phyloP scores from a whole-genome alignment of 2,113 vertebrate genomes.

The Brevimyrus niger region DNA sequence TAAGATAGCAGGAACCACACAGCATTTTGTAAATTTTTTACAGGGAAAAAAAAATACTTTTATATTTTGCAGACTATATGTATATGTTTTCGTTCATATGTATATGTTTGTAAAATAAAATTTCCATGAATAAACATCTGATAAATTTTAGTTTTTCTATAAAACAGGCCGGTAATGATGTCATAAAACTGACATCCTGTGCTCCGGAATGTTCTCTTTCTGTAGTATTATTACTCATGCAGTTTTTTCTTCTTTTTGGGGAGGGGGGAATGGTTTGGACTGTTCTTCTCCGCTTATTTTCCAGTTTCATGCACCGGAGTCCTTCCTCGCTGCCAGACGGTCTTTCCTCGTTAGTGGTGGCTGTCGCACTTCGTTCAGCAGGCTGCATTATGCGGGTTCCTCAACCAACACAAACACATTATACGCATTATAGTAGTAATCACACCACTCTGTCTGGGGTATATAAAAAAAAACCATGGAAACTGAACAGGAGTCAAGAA shows the following conservation, averaged over 20 bases:
- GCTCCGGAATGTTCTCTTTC: constrained; percentile 10
- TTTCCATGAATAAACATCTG: not conserved
- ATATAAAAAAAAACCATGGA: constrained; percentile 1
- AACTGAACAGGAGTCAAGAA: constrained; percentile 15
- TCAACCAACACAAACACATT: constrained; percentile 13
- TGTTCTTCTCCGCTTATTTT: constrained; percentile 6
- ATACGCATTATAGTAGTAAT: not conserved
- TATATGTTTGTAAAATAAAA: not conserved
- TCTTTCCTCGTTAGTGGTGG: constrained; percentile 6
- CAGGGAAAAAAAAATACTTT: not conserved
- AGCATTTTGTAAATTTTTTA: not conserved
- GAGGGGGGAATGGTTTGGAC: not conserved
- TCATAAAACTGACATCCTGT: constrained; percentile 17
- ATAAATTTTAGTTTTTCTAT: constrained; percentile 6
- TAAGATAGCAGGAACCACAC: not conserved
- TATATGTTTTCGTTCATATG: not conserved
- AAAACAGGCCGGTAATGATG: constrained; percentile 3
- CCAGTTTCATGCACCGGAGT: not conserved
- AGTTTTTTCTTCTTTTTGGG: not conserved
- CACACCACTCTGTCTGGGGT: not conserved
- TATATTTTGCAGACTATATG: not conserved
- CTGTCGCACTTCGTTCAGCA: not conserved
- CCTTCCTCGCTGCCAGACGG: not conserved
- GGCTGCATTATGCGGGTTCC: not conserved
- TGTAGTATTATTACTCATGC: constrained; percentile 13